Conservation (phyloP, 2,113 vertebrate genomes). For the Oryctolagus cuniculus region mOryCun1.1 NC_091439.1:44139001-44139500, state of each 20-base stretch:
- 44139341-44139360: conserved; percentile 56
- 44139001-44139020: neutral
- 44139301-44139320: neutral
- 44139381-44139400: neutral
- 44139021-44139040: too few species aligned
- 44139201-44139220: conserved; percentile 1
- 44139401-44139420: conserved; percentile 59
- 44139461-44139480: neutral
- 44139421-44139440: conserved; percentile 18
- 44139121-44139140: conserved; percentile 87
- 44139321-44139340: conserved; percentile 53
- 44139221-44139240: conserved; percentile 35
- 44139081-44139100: neutral
- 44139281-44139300: neutral
- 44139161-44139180: conserved; percentile 83
- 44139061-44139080: neutral
- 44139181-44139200: neutral
- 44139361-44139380: conserved; percentile 66
- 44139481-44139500: neutral
- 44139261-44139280: conserved; percentile 32
- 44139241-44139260: conserved; percentile 80
- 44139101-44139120: neutral
- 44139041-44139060: neutral
- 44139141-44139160: conserved; percentile 87
- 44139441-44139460: neutral